Evolutionary conservation across 2,888 invertebrate genomes (phyloP).

Genomic region (Choristoneura rosaceana): DNA sequence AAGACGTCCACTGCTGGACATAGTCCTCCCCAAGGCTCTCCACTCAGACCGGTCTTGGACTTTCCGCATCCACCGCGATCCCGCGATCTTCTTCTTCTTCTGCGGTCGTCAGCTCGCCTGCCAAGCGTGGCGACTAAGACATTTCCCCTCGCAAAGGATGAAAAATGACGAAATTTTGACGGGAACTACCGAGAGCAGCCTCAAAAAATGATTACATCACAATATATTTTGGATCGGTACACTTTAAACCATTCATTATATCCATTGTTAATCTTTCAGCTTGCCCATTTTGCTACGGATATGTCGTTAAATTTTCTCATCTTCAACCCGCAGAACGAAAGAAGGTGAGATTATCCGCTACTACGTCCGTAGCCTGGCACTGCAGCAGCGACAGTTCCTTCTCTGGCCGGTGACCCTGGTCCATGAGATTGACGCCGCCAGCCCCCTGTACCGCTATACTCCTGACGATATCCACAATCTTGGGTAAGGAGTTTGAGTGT

Average conservation of each 20-base stretch:
- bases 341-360: conserved; percentile 77
- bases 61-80: no score
- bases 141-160: no score
- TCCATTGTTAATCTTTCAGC: neutral
- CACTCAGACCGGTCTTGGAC: no score
- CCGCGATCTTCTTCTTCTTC: no score
- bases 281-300: neutral
- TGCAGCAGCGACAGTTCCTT: conserved; percentile 80
- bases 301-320: neutral
- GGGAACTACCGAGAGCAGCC: no score
- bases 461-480: conserved; percentile 88
- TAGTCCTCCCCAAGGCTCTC: no score
- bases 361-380: conserved; percentile 64
- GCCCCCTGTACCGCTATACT: conserved; percentile 91
- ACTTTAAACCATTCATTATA: neutral
- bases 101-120: no score
- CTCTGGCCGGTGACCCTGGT: conserved; percentile 95
- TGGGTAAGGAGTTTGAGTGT: conserved; percentile 63
- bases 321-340: conserved; percentile 61
- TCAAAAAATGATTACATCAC: no score
- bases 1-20: no score
- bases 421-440: conserved; percentile 90
- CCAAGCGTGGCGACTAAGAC: no score
- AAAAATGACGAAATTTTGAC: no score
- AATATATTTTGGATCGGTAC: no score